Percentiles rank a stretch among this genome's conserved stretches.
These are phyloP conservation scores for Temnothorax ravouxi DNA, from an alignment of 2,888 invertebrate genomes.

Conservation along the genomic window DNA sequence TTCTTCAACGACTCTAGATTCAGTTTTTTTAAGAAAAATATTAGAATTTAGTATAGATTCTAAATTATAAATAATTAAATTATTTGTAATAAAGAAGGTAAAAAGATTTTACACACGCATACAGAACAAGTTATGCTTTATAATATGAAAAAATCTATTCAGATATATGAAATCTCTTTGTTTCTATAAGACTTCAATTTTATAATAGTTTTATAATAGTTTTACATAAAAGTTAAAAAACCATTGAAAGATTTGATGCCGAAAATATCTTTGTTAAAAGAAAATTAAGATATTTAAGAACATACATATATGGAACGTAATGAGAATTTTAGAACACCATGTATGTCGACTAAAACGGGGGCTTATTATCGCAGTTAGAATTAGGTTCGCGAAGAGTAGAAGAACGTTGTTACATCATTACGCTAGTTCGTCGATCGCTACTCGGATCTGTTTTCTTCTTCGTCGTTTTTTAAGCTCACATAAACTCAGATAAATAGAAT, in stretches of 20 bases:
- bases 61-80: background rate
- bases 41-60: background rate
- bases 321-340: slow-evolving; percentile 25
- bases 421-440: slow-evolving; percentile 42
- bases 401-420: slow-evolving; percentile 81
- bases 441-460: background rate
- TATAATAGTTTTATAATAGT: background rate
- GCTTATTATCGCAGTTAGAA: slow-evolving; percentile 81
- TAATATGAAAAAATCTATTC: background rate
- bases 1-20: background rate
- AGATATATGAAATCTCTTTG: background rate
- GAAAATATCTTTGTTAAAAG: background rate
- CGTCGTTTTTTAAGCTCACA: background rate
- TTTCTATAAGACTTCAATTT: background rate
- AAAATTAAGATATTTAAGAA: slow-evolving; percentile 6
- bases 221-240: background rate
- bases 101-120: background rate
- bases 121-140: background rate
- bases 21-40: background rate
- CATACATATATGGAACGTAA: background rate
- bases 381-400: slow-evolving; percentile 82
- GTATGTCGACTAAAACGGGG: slow-evolving; percentile 33
- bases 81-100: background rate
- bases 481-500: slow-evolving; percentile 8
- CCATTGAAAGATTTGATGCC: background rate